Evolutionary conservation across 2,113 vertebrate species (phyloP).

Genomic region (Myotis yumanensis): DNA sequence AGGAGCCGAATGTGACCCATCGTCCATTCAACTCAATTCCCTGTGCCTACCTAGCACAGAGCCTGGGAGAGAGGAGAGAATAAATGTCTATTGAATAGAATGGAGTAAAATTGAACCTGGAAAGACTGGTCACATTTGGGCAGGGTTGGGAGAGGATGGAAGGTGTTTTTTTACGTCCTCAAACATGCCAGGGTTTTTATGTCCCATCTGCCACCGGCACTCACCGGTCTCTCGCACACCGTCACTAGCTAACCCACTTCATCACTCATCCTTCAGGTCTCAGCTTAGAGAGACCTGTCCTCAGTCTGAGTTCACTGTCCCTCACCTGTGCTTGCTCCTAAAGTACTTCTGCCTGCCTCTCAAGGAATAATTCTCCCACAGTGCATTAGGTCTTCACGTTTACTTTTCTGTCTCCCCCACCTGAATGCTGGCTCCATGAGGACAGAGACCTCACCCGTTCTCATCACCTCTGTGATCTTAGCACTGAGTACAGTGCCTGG

Average conservation of each 20-base stretch:
- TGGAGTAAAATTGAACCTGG: background rate
- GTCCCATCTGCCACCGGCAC: background rate
- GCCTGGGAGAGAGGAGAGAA: background rate
- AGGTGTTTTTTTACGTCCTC: background rate
- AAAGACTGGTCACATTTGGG: background rate
- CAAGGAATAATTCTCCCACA: background rate
- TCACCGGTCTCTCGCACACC: background rate
- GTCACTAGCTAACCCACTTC: fast-evolving
- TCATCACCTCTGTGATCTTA: no score
- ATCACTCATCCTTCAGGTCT: background rate
- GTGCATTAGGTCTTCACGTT: background rate
- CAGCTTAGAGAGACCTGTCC: fast-evolving
- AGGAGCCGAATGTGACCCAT: background rate
- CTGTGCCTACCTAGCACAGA: background rate
- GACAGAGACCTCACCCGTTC: no score
- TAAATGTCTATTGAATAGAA: background rate
- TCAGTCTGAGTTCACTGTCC: background rate
- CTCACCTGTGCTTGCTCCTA: background rate
- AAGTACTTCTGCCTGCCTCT: background rate
- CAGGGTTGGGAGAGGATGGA: background rate
- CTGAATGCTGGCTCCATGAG: background rate
- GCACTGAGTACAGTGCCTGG: background rate
- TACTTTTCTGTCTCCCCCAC: no score
- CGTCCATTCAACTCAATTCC: background rate
- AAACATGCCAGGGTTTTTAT: background rate